Conservation (phyloP, 2,797 vertebrate species). For the Enteromius radiatus region DNA sequence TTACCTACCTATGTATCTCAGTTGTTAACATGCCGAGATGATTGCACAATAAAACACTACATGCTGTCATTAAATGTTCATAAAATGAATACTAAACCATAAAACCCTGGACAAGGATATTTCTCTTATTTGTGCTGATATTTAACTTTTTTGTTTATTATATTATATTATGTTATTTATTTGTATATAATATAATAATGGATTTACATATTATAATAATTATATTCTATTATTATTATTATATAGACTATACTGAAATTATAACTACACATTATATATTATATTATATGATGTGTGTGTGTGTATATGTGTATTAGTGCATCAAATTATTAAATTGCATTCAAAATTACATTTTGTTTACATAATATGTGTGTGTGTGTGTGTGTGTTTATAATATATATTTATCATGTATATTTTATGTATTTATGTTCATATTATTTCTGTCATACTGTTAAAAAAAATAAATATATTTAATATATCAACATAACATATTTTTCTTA, state of each 20-base stretch:
- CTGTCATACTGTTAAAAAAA: too few relatives aligned
- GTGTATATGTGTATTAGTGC: too few relatives aligned
- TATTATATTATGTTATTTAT: neutral
- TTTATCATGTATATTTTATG: too few relatives aligned
- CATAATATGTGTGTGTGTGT: too few relatives aligned
- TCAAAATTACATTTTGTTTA: too few relatives aligned
- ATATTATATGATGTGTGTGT: neutral
- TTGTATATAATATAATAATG: neutral
- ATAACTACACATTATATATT: neutral
- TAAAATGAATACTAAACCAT: neutral
- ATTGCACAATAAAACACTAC: neutral
- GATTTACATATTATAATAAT: neutral
- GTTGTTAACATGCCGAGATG: neutral
- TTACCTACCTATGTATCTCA: neutral
- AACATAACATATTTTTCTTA: too few relatives aligned
- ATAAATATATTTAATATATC: too few relatives aligned
- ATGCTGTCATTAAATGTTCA: neutral
- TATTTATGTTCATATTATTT: too few relatives aligned
- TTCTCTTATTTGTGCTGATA: neutral
- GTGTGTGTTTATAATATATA: too few relatives aligned
- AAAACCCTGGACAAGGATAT: neutral
- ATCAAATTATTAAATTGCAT: too few relatives aligned
- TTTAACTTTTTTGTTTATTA: neutral
- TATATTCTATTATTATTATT: neutral
- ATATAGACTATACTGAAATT: neutral